These are phyloP conservation scores for Anhinga anhinga DNA, from an alignment of 2,113 vertebrate species.

Conservation along the genomic window DNA sequence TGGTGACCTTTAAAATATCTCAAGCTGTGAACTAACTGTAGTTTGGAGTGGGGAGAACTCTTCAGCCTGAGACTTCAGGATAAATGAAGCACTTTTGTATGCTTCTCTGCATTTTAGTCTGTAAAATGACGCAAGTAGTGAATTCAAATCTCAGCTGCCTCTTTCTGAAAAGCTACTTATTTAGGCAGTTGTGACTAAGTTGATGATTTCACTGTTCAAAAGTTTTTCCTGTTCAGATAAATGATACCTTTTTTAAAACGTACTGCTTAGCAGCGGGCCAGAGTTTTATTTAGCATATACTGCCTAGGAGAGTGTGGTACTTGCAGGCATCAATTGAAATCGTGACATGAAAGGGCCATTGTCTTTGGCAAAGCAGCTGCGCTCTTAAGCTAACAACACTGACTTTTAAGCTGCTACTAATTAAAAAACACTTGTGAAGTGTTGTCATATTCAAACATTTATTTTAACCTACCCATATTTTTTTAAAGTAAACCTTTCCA, in stretches of 20 bases:
- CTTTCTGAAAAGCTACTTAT: not conserved
- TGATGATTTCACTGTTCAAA: not conserved
- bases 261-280: not conserved
- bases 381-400: not conserved
- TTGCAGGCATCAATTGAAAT: not conserved
- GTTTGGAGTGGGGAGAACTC: not conserved
- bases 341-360: conserved; percentile 50
- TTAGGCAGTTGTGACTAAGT: not conserved
- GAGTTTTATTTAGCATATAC: not conserved
- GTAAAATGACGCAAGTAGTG: not conserved
- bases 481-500: not conserved
- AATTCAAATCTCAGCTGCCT: not conserved
- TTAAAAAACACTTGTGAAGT: not conserved
- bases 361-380: conserved; percentile 40
- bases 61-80: not conserved
- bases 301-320: not conserved
- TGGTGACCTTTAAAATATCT: not conserved
- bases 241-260: not conserved
- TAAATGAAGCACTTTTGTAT: not conserved
- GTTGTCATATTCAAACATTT: not conserved
- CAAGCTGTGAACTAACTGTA: not conserved
- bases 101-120: not conserved
- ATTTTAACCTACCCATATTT: not conserved
- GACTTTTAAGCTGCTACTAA: not conserved
- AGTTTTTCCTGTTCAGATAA: not conserved